Conservation (phyloP, 2,113 vertebrate species). For the Pygathrix nemaeus region DNA sequence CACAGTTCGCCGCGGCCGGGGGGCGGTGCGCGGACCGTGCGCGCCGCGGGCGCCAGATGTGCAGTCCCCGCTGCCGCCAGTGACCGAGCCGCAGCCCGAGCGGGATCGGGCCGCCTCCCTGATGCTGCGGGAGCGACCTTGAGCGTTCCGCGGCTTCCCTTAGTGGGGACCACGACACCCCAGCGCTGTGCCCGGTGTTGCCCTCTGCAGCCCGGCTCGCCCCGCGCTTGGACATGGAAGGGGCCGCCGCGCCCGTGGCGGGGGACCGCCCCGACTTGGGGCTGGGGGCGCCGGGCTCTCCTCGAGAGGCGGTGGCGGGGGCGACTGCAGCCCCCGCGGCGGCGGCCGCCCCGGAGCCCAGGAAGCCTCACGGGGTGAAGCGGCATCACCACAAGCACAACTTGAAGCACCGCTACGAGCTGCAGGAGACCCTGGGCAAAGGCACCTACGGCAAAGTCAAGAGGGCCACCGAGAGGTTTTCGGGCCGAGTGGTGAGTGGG, state of each 20-base stretch:
- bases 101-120: not conserved
- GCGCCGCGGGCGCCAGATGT: slow-evolving; percentile 69
- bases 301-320: slow-evolving; percentile 56
- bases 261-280: slow-evolving; percentile 41
- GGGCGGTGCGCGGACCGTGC: slow-evolving; percentile 72
- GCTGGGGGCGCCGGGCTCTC: slow-evolving; percentile 41
- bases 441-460: slow-evolving; percentile 99
- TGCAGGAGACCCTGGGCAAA: slow-evolving; percentile 97
- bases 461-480: slow-evolving; percentile 96
- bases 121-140: slow-evolving; percentile 61
- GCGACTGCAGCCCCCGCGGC: slow-evolving; percentile 32
- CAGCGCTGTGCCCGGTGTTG: not conserved
- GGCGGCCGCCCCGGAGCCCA: slow-evolving; percentile 58
- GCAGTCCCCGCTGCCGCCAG: slow-evolving; percentile 54
- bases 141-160: slow-evolving; percentile 47
- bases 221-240: slow-evolving; percentile 73
- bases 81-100: slow-evolving; percentile 59
- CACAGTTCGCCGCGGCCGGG: slow-evolving; percentile 54
- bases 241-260: slow-evolving; percentile 60
- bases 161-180: slow-evolving; percentile 10
- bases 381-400: slow-evolving; percentile 99
- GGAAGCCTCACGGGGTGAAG: slow-evolving; percentile 91
- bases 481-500: slow-evolving; percentile 94
- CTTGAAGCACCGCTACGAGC: slow-evolving; percentile 98
- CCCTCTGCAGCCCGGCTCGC: slow-evolving; percentile 29